Conservation (phyloP, 2,888 invertebrate genomes). For the Ceramica pisi region DNA sequence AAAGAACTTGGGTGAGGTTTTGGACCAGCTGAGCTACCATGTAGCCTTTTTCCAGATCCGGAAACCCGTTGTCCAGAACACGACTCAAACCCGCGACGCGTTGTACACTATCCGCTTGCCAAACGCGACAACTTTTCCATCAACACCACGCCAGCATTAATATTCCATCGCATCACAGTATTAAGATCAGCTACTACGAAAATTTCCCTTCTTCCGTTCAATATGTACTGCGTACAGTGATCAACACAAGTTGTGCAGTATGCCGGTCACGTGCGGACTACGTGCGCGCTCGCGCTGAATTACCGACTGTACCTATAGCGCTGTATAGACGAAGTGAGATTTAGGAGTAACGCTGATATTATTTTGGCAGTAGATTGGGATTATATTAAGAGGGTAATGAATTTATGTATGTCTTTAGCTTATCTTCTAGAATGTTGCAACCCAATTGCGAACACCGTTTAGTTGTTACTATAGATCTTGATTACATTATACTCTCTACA, state of each 20-base stretch:
- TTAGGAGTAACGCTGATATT: conserved; percentile 54
- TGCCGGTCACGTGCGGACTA: conserved; percentile 68
- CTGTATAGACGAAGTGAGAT: conserved; percentile 45
- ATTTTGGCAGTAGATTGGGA: conserved; percentile 50
- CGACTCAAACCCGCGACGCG: not conserved
- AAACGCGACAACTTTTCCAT: not conserved
- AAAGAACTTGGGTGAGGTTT: too few relatives aligned
- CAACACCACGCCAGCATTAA: conserved; percentile 29
- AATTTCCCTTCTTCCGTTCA: conserved; percentile 59
- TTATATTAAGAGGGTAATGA: conserved; percentile 40
- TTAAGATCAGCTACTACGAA: conserved; percentile 57
- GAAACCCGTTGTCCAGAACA: not conserved
- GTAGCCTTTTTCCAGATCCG: too few relatives aligned
- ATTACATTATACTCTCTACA: too few relatives aligned
- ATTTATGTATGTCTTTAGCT: conserved; percentile 23
- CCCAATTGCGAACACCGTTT: not conserved
- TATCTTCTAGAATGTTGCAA: not conserved
- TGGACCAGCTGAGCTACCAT: too few relatives aligned
- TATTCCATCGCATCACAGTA: conserved; percentile 55
- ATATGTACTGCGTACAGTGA: conserved; percentile 59
- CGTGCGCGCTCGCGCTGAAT: conserved; percentile 68
- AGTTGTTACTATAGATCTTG: too few relatives aligned
- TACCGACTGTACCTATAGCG: conserved; percentile 54
- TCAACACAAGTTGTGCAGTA: conserved; percentile 62
- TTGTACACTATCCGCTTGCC: not conserved